Evolutionary conservation across 1,140 invertebrate genomes (phyloP), one percentile per base, ranked within the genome.

Genomic region (Phymorhynchus buccinoides): DNA sequence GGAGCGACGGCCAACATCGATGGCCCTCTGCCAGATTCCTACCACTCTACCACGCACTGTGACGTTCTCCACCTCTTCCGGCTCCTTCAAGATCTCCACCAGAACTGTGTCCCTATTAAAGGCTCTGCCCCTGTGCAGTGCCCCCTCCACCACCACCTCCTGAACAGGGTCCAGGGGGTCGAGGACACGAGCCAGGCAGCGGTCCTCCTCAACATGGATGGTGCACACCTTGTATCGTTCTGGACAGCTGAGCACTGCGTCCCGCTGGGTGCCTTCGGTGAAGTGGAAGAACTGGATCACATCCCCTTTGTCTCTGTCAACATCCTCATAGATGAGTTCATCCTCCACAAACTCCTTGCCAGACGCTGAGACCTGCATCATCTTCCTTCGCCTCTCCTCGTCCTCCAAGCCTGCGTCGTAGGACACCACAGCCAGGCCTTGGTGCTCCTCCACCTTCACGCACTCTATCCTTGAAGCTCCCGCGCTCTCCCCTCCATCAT

Each of bases 91-190:
- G 6, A 93, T 66, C 83, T 91, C 88, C 42, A 92, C 89, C 9
- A 92, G 89, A 30, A 92, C 91, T 66, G 89, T 88, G 86, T 93
- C 92, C 41, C 84, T 86, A 77, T 91, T 78, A 41, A 91, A 89
- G 52, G 90, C 89, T 79, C 88, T 89, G 22, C 92, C 92, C 84
- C 91, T 89, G 52, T 85, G 84, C 41, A 84, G 75, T 73, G 88
- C 77, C 73, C 89, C 88, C 35, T 85, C 85, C 14, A 93, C 89
- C 30, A 88, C 81, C 27, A 92, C 85, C 48, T 88, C 84, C 62
- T 86, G 84, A 66, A 84, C 16, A 12, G 52, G 41, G n/a, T 82
- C 81, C 41, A 30, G 16, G 27, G 85, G 78, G 1, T 79, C 52
- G 42, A 86, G 52, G 16, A 84, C 68, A 18, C 39, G 39, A 48